Conservation (phyloP, 2,797 vertebrate genomes). For the Malacoraja senta region DNA sequence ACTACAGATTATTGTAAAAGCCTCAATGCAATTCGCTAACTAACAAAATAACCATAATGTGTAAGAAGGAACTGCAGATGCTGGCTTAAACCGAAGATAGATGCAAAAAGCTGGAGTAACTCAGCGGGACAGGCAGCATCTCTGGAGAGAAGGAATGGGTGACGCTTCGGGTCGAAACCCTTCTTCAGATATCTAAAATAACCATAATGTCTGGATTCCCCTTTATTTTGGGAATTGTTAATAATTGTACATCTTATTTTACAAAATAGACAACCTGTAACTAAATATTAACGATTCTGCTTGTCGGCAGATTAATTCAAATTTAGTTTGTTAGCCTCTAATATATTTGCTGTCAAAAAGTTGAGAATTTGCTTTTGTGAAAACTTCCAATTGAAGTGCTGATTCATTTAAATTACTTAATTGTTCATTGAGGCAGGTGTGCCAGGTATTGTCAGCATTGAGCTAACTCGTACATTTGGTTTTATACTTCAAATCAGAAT, state of each 20-base stretch:
- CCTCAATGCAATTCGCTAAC: not conserved
- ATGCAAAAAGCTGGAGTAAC: no score
- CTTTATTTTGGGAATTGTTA: not conserved
- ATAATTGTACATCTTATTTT: not conserved
- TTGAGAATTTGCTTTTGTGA: not conserved
- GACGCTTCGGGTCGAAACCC: no score
- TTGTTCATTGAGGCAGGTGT: not conserved
- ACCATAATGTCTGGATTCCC: not conserved
- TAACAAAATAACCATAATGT: not conserved
- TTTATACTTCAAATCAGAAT: not conserved
- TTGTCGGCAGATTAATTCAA: not conserved
- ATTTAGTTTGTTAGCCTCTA: not conserved
- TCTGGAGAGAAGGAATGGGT: no score
- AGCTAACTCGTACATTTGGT: not conserved
- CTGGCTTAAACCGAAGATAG: no score
- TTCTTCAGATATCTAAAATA: no score
- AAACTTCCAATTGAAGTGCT: not conserved
- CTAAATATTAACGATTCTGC: not conserved
- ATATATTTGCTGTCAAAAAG: not conserved
- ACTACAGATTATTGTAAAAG: not conserved
- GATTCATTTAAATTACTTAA: conserved; percentile 1
- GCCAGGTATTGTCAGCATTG: not conserved
- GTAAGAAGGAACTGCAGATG: no score
- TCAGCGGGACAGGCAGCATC: no score
- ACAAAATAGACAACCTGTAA: not conserved